phyloP scores from a whole-genome alignment of 2,113 vertebrate species.

The Eublepharis macularius region DNA sequence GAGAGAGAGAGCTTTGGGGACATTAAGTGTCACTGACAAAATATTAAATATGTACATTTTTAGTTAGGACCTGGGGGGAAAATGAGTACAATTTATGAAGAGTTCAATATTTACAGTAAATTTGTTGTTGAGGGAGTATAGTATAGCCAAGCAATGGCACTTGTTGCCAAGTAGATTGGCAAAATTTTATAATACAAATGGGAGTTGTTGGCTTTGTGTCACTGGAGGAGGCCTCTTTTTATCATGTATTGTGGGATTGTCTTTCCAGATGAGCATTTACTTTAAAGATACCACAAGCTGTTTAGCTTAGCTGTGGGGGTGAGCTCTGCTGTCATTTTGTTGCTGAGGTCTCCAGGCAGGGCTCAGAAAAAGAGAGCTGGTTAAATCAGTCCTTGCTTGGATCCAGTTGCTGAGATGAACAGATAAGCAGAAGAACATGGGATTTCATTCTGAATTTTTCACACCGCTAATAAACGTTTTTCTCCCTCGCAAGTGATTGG shows the following conservation, averaged over 20 bases:
- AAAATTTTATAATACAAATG: too few species aligned
- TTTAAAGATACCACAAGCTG: not conserved
- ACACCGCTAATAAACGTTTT: constrained; percentile 27
- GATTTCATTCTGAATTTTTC: constrained; percentile 7
- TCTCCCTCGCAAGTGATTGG: constrained; percentile 32
- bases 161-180: too few species aligned
- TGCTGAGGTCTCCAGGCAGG: constrained; percentile 20
- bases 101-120: too few species aligned
- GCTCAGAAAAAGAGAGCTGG: constrained; percentile 17
- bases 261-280: not conserved
- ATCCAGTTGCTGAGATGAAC: constrained; percentile 36
- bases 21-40: not conserved
- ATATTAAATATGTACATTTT: constrained; percentile 18
- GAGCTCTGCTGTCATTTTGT: constrained; percentile 17
- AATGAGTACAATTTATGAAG: too few species aligned
- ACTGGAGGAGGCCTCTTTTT: too few species aligned
- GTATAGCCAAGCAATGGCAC: too few species aligned
- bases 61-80: too few species aligned
- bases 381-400: constrained; percentile 1
- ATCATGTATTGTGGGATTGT: not conserved
- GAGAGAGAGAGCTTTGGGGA: not conserved
- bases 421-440: constrained; percentile 1
- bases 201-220: too few species aligned
- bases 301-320: constrained; percentile 3
- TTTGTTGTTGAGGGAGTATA: too few species aligned